phyloP scores from a whole-genome alignment of 2,888 invertebrate species.

The Automeris io region DNA sequence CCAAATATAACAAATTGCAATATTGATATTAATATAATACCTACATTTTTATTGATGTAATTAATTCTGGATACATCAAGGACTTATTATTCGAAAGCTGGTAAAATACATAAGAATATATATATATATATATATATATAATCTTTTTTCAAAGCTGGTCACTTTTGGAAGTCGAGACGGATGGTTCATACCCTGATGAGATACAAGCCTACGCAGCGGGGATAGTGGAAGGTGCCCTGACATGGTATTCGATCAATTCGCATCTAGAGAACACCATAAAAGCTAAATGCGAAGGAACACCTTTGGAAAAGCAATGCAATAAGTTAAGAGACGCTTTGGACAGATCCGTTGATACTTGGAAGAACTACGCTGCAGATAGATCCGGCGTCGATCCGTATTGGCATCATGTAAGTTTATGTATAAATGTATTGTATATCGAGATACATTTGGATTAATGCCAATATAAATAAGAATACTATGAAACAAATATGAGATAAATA shows the following conservation, averaged over 20 bases:
- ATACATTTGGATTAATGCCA: no score
- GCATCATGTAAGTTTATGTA: slow-evolving; percentile 83
- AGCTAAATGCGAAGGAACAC: slow-evolving; percentile 67
- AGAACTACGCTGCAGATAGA: slow-evolving; percentile 71
- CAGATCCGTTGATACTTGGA: slow-evolving; percentile 79
- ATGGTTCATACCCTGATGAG: slow-evolving; percentile 82
- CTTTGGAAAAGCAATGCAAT: slow-evolving; percentile 76
- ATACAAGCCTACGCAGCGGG: slow-evolving; percentile 93
- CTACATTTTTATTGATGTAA: no score
- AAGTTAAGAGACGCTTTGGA: slow-evolving; percentile 80
- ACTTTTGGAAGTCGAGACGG: slow-evolving; percentile 87
- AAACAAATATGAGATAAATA: no score
- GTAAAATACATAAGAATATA: no score
- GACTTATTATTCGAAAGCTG: no score
- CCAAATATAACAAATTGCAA: no score
- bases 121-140: no score
- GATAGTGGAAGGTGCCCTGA: slow-evolving; percentile 87
- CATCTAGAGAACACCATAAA: slow-evolving; percentile 85
- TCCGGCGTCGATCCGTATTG: slow-evolving; percentile 81
- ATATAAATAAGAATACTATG: no score
- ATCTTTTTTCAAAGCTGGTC: slow-evolving; percentile 88
- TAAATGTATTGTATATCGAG: no score
- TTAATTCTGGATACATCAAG: no score
- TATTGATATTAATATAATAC: no score
- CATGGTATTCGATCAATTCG: slow-evolving; percentile 87